phyloP scores from a whole-genome alignment of 2,113 vertebrate species.

The Ceuthmochares aereus region DNA sequence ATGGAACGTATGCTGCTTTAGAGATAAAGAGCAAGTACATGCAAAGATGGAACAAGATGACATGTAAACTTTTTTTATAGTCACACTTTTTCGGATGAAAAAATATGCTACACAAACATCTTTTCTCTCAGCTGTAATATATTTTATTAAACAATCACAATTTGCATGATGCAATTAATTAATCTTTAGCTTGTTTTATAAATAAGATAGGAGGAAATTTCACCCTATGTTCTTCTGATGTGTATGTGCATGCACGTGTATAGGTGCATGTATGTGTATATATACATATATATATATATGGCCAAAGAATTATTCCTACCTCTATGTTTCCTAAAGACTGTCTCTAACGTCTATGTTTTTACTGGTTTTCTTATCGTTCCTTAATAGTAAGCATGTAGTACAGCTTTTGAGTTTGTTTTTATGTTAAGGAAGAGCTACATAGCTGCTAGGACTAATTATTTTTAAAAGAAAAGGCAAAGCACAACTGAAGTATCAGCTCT shows the following conservation, averaged over 20 bases:
- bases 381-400: background rate
- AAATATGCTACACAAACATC: background rate
- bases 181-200: background rate
- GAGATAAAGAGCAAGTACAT: slow-evolving; percentile 73
- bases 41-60: slow-evolving; percentile 67
- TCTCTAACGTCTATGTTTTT: background rate
- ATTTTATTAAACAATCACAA: background rate
- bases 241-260: background rate
- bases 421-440: background rate
- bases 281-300: background rate
- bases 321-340: background rate
- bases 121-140: background rate
- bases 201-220: background rate
- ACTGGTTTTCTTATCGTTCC: background rate
- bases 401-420: background rate
- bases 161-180: background rate
- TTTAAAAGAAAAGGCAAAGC: background rate
- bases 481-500: background rate
- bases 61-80: slow-evolving; percentile 60
- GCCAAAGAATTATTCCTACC: background rate
- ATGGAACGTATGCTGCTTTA: slow-evolving; percentile 71
- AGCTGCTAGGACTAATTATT: background rate
- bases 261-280: background rate
- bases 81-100: background rate
- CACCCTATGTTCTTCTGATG: background rate